Conservation (phyloP, 2,113 vertebrate species). For the Xerus inauris region DNA sequence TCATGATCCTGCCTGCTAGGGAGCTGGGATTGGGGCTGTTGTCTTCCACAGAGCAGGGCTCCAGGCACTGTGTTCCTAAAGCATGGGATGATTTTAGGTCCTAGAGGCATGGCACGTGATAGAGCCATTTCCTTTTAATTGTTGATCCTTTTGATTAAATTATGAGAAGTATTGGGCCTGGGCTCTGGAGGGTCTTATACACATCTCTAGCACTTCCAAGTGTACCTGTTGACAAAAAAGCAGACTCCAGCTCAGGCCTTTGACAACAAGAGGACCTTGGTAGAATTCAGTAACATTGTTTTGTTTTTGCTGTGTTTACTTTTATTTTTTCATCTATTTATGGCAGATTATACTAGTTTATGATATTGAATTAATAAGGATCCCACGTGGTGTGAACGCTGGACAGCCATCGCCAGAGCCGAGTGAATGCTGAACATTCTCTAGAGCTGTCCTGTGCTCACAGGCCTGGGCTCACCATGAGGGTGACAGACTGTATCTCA, state of each 20-base stretch:
- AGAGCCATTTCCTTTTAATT: background rate
- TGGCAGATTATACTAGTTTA: background rate
- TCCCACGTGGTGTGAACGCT: no score
- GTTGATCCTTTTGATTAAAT: background rate
- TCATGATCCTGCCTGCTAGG: fast-evolving
- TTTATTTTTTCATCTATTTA: background rate
- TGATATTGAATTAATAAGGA: background rate
- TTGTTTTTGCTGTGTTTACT: background rate
- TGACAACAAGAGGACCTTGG: background rate
- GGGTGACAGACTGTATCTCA: fast-evolving
- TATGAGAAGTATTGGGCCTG: background rate
- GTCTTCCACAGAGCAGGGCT: background rate
- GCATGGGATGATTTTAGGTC: background rate
- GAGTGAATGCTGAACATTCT: no score
- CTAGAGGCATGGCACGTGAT: fast-evolving
- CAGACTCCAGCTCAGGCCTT: background rate
- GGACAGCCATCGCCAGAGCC: background rate
- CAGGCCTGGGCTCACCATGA: background rate
- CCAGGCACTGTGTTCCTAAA: fast-evolving
- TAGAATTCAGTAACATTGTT: background rate
- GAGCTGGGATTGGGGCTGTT: background rate
- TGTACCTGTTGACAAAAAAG: background rate
- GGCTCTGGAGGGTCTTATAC: no score
- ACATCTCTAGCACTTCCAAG: background rate
- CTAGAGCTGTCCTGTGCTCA: background rate